Percentiles rank a stretch among this genome's conserved stretches.
Evolutionary conservation across 1,140 invertebrate genomes (phyloP).

Genomic region (Micrasema minimum): DNA sequence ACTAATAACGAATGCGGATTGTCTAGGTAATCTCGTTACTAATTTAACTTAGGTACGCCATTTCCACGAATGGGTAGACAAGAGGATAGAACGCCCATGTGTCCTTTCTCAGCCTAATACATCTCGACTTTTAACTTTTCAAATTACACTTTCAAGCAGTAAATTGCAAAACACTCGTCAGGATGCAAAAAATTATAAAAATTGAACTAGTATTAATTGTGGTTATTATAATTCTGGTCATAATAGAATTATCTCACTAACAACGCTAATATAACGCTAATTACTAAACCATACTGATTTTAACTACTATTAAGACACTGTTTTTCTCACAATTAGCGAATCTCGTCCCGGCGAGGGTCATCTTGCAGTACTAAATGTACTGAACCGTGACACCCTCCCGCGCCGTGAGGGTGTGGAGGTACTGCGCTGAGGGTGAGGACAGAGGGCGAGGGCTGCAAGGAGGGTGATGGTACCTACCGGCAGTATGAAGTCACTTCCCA

Average conservation of each 20-base stretch:
- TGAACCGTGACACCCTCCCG: constrained; percentile 19
- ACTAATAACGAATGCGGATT: no score
- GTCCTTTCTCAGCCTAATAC: no score
- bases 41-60: no score
- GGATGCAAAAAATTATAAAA: background rate
- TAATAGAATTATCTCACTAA: background rate
- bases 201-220: no score
- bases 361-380: background rate
- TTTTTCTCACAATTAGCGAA: constrained; percentile 44
- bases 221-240: no score
- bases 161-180: background rate
- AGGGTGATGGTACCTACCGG: no score
- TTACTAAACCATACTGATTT: background rate
- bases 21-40: no score
- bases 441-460: no score
- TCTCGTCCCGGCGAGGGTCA: constrained; percentile 16
- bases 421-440: background rate
- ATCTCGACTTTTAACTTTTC: no score
- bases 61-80: no score
- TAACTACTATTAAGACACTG: constrained; percentile 6
- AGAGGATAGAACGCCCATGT: no score
- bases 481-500: constrained; percentile 37
- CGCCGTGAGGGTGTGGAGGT: background rate
- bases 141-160: no score
- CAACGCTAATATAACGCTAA: background rate